Evolutionary conservation across 2,113 vertebrate genomes (phyloP).

Genomic region (Ramphastos sulfuratus): DNA sequence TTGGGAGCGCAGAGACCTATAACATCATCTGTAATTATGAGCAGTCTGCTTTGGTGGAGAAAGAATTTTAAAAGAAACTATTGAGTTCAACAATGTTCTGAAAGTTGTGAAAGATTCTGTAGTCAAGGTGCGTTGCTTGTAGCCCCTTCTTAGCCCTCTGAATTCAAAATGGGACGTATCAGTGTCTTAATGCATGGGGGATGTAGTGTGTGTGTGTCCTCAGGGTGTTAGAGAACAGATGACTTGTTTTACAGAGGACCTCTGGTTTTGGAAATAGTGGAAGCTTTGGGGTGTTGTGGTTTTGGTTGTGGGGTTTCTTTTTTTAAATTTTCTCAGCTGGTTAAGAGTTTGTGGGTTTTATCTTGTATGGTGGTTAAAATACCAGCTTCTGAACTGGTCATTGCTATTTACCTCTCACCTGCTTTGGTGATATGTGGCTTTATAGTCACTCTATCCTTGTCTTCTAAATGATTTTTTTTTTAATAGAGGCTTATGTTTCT

Average conservation of each 20-base stretch:
- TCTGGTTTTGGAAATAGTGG: neutral
- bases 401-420: neutral
- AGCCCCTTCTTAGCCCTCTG: neutral
- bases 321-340: neutral
- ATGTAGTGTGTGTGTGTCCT: neutral
- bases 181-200: neutral
- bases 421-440: neutral
- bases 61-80: neutral
- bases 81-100: neutral
- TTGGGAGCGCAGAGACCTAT: neutral
- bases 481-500: neutral
- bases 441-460: neutral
- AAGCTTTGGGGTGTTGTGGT: neutral
- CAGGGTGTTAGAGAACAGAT: neutral
- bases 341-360: neutral
- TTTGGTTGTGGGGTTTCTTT: neutral
- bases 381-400: neutral
- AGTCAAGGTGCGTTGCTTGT: fast-evolving
- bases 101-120: neutral
- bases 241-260: neutral
- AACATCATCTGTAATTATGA: neutral
- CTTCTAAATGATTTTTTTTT: neutral
- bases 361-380: neutral
- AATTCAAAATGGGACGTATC: neutral
- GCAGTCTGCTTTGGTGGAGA: neutral